These are phyloP conservation scores for Sebastolobus alascanus DNA, from an alignment of 2,797 vertebrate genomes.

Conservation along the genomic window DNA sequence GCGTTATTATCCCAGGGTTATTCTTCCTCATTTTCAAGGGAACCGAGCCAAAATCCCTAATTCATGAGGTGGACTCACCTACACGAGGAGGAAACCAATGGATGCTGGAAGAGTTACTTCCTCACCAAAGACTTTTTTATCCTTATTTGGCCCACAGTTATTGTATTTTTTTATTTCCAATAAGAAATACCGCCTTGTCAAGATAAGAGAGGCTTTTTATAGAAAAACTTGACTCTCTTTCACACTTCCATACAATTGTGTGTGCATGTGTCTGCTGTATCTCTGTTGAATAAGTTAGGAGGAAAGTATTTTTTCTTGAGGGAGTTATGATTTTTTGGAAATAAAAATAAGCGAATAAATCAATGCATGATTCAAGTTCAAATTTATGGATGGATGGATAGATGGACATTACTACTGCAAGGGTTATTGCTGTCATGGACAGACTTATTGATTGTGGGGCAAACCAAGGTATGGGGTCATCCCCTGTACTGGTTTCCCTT, in stretches of 20 bases:
- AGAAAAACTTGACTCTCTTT: conserved; percentile 4
- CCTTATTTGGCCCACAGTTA: conserved; percentile 10
- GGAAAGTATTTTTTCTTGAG: background rate
- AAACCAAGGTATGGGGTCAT: background rate
- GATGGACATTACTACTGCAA: background rate
- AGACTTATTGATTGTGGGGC: background rate
- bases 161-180: conserved; percentile 2
- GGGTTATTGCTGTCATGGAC: background rate
- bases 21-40: conserved; percentile 43
- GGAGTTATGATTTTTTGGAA: background rate
- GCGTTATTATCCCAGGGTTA: conserved; percentile 56
- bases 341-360: background rate
- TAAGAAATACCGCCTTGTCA: conserved; percentile 4
- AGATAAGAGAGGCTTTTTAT: background rate
- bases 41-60: conserved; percentile 40
- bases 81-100: conserved; percentile 16
- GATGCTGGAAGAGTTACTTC: conserved; percentile 12
- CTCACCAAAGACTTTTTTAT: background rate
- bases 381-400: background rate
- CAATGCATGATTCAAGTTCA: background rate
- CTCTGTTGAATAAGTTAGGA: background rate
- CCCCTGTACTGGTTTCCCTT: background rate
- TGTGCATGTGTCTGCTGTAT: background rate
- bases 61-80: conserved; percentile 38
- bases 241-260: background rate